phyloP scores from a whole-genome alignment of 2,888 invertebrate genomes.

The Drosophila colorata region DNA sequence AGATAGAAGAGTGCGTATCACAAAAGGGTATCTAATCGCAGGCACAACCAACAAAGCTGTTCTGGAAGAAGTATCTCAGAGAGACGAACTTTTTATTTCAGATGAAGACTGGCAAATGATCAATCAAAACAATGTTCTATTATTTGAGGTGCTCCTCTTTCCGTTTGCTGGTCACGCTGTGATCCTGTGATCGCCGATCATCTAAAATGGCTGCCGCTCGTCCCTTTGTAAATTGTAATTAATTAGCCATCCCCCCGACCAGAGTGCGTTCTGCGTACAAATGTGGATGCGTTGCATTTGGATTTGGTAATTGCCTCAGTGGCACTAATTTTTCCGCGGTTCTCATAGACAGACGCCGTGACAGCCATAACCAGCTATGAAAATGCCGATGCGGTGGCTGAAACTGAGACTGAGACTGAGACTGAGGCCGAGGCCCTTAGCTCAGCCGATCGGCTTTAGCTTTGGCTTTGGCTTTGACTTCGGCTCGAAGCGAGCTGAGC shows the following conservation, averaged over 20 bases:
- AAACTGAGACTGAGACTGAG: too few species aligned
- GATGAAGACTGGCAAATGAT: conserved; percentile 25
- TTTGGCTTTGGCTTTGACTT: conserved; percentile 1
- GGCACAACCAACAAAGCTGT: too few species aligned
- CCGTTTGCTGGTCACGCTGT: conserved; percentile 39
- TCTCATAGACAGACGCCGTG: conserved; percentile 51
- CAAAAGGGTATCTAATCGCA: too few species aligned
- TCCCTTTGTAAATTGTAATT: conserved; percentile 38
- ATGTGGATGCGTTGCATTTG: conserved; percentile 47
- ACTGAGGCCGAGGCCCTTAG: conserved; percentile 11
- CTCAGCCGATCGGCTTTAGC: conserved; percentile 7
- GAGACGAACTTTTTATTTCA: too few species aligned
- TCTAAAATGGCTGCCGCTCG: conserved; percentile 31
- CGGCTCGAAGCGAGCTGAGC: conserved; percentile 1
- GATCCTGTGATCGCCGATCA: conserved; percentile 41
- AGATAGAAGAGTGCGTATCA: too few species aligned
- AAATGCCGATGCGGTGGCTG: conserved; percentile 33
- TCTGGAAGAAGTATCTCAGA: too few species aligned
- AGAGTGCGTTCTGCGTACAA: background rate
- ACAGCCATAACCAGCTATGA: conserved; percentile 60
- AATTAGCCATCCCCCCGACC: conserved; percentile 18
- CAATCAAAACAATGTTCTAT: conserved; percentile 31
- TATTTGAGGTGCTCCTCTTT: conserved; percentile 9
- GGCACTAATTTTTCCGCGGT: conserved; percentile 54
- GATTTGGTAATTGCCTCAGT: conserved; percentile 57